Evolutionary conservation across 2,888 invertebrate species (phyloP), one percentile per base, ranked within the genome.

Genomic region (Napeogenes inachia): DNA sequence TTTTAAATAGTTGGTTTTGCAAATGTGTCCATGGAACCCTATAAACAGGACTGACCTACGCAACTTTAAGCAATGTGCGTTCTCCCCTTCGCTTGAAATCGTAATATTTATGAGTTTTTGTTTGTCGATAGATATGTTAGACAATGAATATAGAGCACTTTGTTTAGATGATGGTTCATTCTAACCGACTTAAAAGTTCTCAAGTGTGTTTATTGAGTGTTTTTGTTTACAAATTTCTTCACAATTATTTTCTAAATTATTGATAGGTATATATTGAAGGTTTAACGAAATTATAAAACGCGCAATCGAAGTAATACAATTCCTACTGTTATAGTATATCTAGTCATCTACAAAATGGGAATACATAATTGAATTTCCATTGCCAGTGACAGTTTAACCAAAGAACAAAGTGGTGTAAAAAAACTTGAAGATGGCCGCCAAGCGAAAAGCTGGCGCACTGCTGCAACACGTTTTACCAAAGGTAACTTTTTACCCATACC

Each of bases 381-480:
- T 73, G 71, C 50, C 70, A 65, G 68, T 71, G 69, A 66, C 67
- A 75, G 76, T 73, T 70, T 71, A 75, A 83, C 82, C 85, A 85
- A 87, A 87, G 82, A 85, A 82, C 78, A 79, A 68, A 81, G 82
- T 84, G 84, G 80, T 83, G 84, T 83, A 82, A 77, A 75, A 78
- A 77, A 74, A 79, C 74, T 67, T 63, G 78, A 88, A 87, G 81
- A 94, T 94, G 94, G 94, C 94, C 72, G 94, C 94, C 73, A 94
- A 94, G 89, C 92, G 94, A 85, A 94, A 94, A 92, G 93, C 94
- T 80, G 94, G 94, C 75, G 93, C 94, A 75, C 91, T 94, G 78
- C 94, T 94, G 75, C 94, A 94, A 89, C 94, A 94, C 86, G 91
- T 91, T 74, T 82, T 91, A 76, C 91, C 91, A 81, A 91, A 91